Percentiles rank a stretch among this genome's conserved stretches.
phyloP scores from a whole-genome alignment of 2,797 vertebrate genomes.

The Somateria mollissima region DNA sequence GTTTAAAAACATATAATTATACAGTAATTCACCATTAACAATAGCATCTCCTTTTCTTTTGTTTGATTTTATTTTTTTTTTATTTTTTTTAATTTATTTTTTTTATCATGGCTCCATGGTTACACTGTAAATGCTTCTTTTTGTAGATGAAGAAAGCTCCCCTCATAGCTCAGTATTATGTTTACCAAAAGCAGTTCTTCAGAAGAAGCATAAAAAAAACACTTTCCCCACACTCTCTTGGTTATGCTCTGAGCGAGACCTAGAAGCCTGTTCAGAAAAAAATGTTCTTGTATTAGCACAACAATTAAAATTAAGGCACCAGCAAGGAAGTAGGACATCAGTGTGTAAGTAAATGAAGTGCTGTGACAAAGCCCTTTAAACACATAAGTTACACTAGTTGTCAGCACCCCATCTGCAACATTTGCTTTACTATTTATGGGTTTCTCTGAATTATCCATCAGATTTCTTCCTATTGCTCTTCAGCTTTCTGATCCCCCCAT shows the following conservation, averaged over 20 bases:
- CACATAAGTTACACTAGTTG: fast-evolving
- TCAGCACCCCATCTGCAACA: background rate
- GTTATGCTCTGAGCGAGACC: background rate
- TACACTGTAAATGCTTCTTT: background rate
- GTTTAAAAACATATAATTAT: background rate
- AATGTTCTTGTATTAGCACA: background rate
- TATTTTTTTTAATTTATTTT: background rate
- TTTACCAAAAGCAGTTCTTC: background rate
- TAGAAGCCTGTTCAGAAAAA: background rate
- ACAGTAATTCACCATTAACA: background rate
- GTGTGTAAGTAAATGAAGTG: background rate
- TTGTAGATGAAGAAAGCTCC: background rate
- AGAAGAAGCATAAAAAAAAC: background rate
- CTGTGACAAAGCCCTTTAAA: background rate
- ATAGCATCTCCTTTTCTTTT: background rate
- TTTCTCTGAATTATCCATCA: background rate
- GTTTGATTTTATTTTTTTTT: background rate
- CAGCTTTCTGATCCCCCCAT: background rate
- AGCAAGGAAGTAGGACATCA: background rate
- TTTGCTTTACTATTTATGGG: background rate
- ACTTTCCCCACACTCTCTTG: fast-evolving
- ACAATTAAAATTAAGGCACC: background rate
- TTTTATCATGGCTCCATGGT: background rate
- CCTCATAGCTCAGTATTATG: background rate
- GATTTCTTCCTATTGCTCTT: background rate